Evolutionary conservation across 2,113 vertebrate genomes (phyloP).

Genomic region (Xyrauchen texanus): DNA sequence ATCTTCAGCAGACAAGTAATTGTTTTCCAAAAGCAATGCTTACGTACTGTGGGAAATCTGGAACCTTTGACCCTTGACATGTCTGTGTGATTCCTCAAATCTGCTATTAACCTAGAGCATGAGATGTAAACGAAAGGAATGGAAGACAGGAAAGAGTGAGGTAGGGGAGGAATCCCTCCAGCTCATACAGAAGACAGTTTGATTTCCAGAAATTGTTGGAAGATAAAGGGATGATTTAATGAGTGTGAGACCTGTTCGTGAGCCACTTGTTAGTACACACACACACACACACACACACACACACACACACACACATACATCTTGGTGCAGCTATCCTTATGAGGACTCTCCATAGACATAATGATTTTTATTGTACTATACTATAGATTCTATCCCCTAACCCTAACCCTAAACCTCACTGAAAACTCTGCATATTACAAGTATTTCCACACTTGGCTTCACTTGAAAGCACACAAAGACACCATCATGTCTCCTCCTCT

Average conservation of each 20-base stretch:
- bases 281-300: conserved; percentile 19
- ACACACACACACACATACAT: conserved; percentile 16
- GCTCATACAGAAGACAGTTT: conserved; percentile 23
- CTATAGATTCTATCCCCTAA: too few relatives aligned
- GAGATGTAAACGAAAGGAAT: conserved; percentile 28
- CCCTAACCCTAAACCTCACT: too few relatives aligned
- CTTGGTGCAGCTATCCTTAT: too few relatives aligned
- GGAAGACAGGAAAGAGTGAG: conserved; percentile 7
- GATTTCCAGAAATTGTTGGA: conserved; percentile 47
- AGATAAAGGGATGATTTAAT: conserved; percentile 55
- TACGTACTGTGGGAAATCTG: conserved; percentile 59
- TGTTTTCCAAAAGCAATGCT: background rate
- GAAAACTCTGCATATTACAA: too few relatives aligned
- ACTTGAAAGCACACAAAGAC: too few relatives aligned
- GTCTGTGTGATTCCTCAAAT: conserved; percentile 43
- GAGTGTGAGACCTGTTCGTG: background rate
- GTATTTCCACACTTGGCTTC: too few relatives aligned
- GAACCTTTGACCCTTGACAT: conserved; percentile 53
- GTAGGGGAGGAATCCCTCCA: conserved; percentile 1
- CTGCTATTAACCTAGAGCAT: conserved; percentile 35
- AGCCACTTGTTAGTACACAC: background rate
- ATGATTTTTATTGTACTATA: too few relatives aligned
- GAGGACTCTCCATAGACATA: too few relatives aligned
- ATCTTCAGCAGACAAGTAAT: too few relatives aligned
- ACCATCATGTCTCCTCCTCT: too few relatives aligned